Conservation (phyloP, 2,113 vertebrate species). For the Thamnophis sirtalis region DNA sequence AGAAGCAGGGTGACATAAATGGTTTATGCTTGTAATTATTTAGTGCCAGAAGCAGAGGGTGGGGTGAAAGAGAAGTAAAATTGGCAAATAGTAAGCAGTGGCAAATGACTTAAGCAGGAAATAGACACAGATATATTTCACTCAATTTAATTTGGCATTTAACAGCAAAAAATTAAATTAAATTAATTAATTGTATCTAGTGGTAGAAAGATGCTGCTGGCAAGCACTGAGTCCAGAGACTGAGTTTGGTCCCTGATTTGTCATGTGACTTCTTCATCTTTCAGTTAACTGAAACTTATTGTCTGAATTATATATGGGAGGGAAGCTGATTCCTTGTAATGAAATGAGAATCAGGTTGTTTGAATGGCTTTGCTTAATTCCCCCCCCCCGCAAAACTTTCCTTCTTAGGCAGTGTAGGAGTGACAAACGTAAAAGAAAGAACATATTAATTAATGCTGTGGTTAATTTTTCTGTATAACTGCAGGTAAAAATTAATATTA, state of each 20-base stretch:
- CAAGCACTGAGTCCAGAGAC: neutral
- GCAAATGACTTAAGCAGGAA: neutral
- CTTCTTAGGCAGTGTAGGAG: no score
- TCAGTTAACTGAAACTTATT: neutral
- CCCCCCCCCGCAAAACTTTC: neutral
- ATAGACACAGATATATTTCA: constrained; percentile 16
- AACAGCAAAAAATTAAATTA: constrained; percentile 3
- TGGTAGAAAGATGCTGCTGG: constrained; percentile 12
- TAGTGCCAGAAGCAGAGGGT: neutral
- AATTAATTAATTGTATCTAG: constrained; percentile 21
- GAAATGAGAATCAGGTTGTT: neutral
- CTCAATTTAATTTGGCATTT: constrained; percentile 25
- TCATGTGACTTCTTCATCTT: neutral
- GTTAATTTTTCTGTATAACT: neutral
- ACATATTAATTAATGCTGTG: neutral
- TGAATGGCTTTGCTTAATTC: neutral
- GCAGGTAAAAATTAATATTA: neutral
- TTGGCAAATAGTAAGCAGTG: neutral
- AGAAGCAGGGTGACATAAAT: neutral
- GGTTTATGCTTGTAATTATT: neutral
- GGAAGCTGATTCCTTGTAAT: neutral
- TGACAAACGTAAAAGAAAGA: neutral
- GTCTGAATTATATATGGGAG: neutral
- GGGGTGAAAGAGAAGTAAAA: neutral
- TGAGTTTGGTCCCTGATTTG: neutral